phyloP scores from a whole-genome alignment of 2,797 vertebrate species.

The Chrysocyon brachyurus region DNA sequence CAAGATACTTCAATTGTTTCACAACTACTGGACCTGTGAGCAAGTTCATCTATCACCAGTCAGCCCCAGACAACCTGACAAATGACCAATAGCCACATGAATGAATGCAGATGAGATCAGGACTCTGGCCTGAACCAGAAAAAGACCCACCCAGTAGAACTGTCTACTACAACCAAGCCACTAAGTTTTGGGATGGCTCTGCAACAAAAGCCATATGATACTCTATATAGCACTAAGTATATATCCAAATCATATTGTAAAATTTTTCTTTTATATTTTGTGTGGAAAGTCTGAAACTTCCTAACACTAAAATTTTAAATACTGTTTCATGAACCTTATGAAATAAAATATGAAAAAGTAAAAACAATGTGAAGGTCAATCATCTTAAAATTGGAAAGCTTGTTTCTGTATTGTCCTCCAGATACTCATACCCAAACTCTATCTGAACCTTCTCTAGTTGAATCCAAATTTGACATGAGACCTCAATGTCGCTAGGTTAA shows the following conservation, averaged over 20 bases:
- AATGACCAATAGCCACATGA: not conserved
- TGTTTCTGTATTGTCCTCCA: not conserved
- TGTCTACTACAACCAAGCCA: not conserved
- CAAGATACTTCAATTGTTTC: not conserved
- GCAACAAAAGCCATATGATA: not conserved
- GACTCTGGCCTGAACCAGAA: not conserved
- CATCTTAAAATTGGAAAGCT: not conserved
- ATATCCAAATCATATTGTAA: not conserved
- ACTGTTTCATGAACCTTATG: not conserved
- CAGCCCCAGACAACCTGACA: not conserved
- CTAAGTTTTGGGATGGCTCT: not conserved
- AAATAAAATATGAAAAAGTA: not conserved
- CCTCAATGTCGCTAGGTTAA: not conserved
- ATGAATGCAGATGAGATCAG: not conserved
- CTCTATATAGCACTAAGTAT: not conserved
- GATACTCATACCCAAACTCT: not conserved
- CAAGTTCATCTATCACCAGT: not conserved
- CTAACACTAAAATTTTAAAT: constrained; percentile 8
- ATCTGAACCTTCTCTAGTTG: not conserved
- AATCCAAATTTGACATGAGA: not conserved
- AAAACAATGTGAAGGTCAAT: not conserved
- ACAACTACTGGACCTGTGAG: not conserved
- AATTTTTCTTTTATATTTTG: not conserved
- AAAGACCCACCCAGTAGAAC: not conserved
- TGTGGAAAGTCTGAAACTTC: not conserved